Evolutionary conservation across 2,113 vertebrate species (phyloP).

Genomic region (Cnemophilus loriae): DNA sequence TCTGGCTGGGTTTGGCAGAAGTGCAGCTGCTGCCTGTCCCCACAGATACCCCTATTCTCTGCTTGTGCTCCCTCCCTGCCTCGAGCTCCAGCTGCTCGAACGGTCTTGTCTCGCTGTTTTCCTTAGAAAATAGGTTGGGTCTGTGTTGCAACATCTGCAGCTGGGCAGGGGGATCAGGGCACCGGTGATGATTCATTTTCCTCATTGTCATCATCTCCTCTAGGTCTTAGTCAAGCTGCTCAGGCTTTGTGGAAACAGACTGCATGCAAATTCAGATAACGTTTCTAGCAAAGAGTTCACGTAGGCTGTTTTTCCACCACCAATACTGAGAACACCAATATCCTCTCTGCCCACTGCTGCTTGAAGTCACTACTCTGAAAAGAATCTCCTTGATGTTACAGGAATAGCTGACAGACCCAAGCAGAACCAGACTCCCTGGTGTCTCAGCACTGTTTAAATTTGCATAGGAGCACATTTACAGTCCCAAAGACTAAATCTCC

Average conservation of each 20-base stretch:
- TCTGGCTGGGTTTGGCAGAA: neutral
- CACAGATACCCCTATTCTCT: rapidly evolving
- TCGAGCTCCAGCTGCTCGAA: neutral
- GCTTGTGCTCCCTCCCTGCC: neutral
- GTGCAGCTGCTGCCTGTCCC: neutral
- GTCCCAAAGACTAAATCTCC: neutral
- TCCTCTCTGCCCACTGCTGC: neutral
- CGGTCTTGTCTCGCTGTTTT: neutral
- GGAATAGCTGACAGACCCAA: neutral
- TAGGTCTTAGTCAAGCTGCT: neutral
- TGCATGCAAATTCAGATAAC: neutral
- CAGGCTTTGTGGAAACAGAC: neutral
- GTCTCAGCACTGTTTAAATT: neutral
- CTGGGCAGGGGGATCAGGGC: neutral
- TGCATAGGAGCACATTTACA: neutral
- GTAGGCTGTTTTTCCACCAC: neutral
- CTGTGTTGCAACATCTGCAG: neutral
- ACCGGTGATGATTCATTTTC: neutral
- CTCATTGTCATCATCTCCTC: neutral
- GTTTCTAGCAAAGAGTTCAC: neutral
- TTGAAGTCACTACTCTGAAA: neutral
- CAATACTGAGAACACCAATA: neutral
- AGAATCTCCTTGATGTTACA: neutral
- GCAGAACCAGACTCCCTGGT: neutral
- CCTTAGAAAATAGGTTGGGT: neutral